Conservation (phyloP, 2,888 invertebrate species). For the Rosalia funebris region DNA sequence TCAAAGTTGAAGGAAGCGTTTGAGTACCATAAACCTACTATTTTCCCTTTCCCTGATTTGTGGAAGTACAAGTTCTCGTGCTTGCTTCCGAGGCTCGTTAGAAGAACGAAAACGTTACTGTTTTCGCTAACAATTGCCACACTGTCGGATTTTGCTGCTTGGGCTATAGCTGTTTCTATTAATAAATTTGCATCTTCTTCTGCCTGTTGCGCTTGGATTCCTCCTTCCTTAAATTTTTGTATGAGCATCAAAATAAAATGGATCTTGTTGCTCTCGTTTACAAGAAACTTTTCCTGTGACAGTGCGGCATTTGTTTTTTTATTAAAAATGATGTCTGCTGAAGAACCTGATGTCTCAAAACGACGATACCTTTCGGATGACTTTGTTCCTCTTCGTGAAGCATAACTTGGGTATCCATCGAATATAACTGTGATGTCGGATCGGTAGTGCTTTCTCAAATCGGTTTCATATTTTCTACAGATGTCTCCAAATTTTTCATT, state of each 20-base stretch:
- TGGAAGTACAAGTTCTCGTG: neutral
- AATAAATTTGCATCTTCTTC: neutral
- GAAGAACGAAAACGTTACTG: neutral
- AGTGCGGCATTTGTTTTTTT: neutral
- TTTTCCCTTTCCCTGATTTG: neutral
- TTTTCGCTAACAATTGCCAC: neutral
- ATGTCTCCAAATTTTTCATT: no score
- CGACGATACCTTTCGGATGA: neutral
- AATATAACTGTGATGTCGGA: constrained; percentile 14
- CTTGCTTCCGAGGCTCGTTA: neutral
- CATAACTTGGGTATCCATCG: constrained; percentile 6
- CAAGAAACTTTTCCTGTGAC: neutral
- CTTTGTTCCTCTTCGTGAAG: neutral
- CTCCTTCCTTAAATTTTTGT: neutral
- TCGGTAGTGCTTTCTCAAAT: no score
- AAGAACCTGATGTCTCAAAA: neutral
- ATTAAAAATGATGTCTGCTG: neutral
- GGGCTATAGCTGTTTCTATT: neutral
- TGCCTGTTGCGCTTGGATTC: neutral
- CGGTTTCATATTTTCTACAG: no score
- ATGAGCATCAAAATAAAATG: neutral
- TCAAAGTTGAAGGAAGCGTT: neutral
- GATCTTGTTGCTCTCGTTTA: neutral
- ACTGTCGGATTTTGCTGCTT: neutral
- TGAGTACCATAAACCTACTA: neutral